Base-by-base conservation (phyloP, 2,888 invertebrate genomes). In the Microctonus hyperodae region DNA sequence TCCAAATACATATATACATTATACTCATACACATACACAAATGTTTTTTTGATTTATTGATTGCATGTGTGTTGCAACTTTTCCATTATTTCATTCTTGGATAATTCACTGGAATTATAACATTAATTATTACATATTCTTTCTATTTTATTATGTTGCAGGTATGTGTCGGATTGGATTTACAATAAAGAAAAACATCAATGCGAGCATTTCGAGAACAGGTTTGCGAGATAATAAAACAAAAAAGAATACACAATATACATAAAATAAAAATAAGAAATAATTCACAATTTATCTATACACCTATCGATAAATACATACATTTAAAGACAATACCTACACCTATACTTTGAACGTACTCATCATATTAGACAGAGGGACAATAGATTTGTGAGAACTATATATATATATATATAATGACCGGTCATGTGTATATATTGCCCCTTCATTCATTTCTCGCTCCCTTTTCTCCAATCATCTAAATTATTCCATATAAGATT, bases 401-500 rank as follows among this genome's bases (percentile, higher is more conserved):
- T n/a, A n/a, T n/a, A n/a, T n/a, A n/a, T n/a, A n/a, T n/a, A n/a
- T n/a, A n/a, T 79, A 77, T 78, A 79, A 68, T 33, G 16, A 31
- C 16, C 16, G 44, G 5, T 20, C 44, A 44, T 44, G 44, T 44
- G 16, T n/a, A 44, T 20, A 5, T 63, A 63, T 64, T 58, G 72
- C 75, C 74, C 72, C 68, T 64, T 58, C 62, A 63, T 68, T 66
- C 64, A 16, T 16, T 44, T 44, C 44, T n/a, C 16, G 7, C 44
- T n/a, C 44, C 3, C 7, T 56, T 68, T 37, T 57, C 71, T 79
- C 78, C 79, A 82, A 82, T 81, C 80, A 80, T 82, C 79, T 78
- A 79, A 82, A 83, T 82, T 81, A 81, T 83, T 83, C 79, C 79
- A 80, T n/a, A n/a, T 79, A 81, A 81, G 81, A 81, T 75, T 74